Conservation (phyloP, 1,140 invertebrate genomes). For the Brachionus calyciflorus region DNA sequence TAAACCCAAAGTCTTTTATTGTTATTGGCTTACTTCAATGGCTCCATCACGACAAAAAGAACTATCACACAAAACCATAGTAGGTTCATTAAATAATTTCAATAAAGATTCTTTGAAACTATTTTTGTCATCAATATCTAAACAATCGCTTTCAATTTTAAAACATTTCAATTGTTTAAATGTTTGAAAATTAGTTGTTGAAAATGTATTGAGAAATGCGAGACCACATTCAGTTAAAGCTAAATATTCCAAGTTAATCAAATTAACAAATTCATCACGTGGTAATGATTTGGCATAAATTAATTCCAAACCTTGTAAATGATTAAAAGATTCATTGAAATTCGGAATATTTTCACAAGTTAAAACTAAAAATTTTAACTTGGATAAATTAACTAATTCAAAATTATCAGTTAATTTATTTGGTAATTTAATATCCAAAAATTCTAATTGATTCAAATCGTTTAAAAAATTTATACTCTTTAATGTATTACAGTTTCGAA, state of each 20-base stretch:
- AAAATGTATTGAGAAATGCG: not conserved
- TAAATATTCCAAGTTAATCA: not conserved
- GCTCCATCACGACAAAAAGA: too few relatives aligned
- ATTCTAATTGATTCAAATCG: not conserved
- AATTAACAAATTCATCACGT: not conserved
- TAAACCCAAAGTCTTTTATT: too few relatives aligned
- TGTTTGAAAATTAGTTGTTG: too few relatives aligned
- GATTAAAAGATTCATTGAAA: not conserved
- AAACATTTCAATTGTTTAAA: constrained; percentile 5
- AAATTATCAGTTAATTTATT: not conserved
- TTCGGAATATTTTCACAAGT: not conserved
- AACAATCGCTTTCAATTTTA: not conserved
- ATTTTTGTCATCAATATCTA: not conserved
- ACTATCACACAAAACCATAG: not conserved
- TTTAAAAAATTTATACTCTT: not conserved
- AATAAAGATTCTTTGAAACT: not conserved
- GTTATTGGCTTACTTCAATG: too few relatives aligned
- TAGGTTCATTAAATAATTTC: not conserved
- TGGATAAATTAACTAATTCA: not conserved
- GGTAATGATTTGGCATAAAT: not conserved
- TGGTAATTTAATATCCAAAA: not conserved
- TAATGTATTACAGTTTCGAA: not conserved
- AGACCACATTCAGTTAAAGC: not conserved
- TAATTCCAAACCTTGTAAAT: constrained; percentile 13
- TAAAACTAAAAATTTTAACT: not conserved